Evolutionary conservation across 2,797 vertebrate genomes (phyloP).

Genomic region (Menidia menidia): DNA sequence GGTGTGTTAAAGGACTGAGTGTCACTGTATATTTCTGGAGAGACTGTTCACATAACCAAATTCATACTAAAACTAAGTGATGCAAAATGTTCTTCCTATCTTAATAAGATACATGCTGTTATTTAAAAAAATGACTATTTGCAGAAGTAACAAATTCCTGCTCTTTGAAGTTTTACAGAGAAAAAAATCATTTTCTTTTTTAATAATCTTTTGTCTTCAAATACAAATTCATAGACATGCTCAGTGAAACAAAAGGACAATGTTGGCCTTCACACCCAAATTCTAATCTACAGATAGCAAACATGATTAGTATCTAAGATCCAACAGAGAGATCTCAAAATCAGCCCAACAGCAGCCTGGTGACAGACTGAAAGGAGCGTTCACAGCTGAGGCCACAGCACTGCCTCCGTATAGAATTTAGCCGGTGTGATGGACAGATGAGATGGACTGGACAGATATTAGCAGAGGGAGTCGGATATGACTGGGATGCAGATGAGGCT

Average conservation of each 20-base stretch:
- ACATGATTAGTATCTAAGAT: slow-evolving; percentile 12
- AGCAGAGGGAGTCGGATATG: slow-evolving; percentile 71
- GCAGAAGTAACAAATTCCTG: neutral
- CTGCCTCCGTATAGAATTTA: slow-evolving; percentile 55
- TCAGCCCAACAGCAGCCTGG: slow-evolving; percentile 44
- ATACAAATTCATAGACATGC: neutral
- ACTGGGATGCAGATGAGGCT: slow-evolving; percentile 78
- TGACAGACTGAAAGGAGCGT: slow-evolving; percentile 60
- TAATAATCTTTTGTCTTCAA: neutral
- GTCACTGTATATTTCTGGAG: neutral
- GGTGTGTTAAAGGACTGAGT: neutral
- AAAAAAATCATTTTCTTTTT: neutral
- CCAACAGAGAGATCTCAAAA: slow-evolving; percentile 39
- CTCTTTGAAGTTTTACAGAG: neutral
- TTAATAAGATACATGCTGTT: neutral
- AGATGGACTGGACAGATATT: slow-evolving; percentile 77
- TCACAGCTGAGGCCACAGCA: slow-evolving; percentile 75
- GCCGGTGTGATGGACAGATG: slow-evolving; percentile 71
- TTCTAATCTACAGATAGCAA: slow-evolving; percentile 21
- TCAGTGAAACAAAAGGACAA: slow-evolving; percentile 9
- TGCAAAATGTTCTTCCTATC: neutral
- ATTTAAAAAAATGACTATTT: neutral
- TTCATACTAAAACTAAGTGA: neutral
- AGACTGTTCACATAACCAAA: slow-evolving; percentile 6
- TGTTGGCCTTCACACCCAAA: neutral